phyloP scores from a whole-genome alignment of 2,888 invertebrate species.

The Erebia aethiops region DNA sequence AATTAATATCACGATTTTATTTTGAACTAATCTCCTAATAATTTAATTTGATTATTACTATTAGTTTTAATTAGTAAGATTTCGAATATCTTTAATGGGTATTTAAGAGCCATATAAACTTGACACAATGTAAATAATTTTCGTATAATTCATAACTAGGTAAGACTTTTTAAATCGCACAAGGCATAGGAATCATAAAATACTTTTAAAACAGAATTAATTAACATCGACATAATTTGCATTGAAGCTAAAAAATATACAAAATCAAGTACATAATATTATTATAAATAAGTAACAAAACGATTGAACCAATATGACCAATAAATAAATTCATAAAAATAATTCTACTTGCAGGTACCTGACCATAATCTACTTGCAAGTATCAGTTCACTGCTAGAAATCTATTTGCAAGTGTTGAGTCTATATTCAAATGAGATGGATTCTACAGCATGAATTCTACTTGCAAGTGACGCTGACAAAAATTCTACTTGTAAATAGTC shows the following conservation, averaged over 20 bases:
- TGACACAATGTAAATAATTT: neutral
- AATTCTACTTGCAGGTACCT: conserved; percentile 4
- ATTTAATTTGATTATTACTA: conserved; percentile 6
- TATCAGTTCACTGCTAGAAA: neutral
- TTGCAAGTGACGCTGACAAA: neutral
- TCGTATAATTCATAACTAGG: neutral
- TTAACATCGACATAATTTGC: neutral
- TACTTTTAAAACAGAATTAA: neutral
- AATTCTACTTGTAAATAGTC: neutral
- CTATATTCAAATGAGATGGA: neutral
- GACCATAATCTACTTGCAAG: conserved; percentile 6
- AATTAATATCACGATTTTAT: conserved; percentile 33
- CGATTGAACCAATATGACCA: conserved; percentile 2
- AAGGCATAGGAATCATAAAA: neutral
- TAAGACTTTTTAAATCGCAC: neutral
- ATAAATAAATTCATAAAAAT: neutral
- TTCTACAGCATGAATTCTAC: neutral
- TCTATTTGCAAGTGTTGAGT: neutral
- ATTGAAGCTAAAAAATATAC: neutral
- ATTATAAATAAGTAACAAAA: conserved; percentile 1
- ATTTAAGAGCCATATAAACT: neutral
- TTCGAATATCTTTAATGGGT: too few species aligned
- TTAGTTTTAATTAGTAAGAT: neutral
- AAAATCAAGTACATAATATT: neutral
- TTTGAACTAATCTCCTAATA: conserved; percentile 27